Percentiles rank a stretch among this genome's conserved stretches.
Evolutionary conservation across 2,113 vertebrate genomes (phyloP).

Genomic region (Dasyprocta punctata): DNA sequence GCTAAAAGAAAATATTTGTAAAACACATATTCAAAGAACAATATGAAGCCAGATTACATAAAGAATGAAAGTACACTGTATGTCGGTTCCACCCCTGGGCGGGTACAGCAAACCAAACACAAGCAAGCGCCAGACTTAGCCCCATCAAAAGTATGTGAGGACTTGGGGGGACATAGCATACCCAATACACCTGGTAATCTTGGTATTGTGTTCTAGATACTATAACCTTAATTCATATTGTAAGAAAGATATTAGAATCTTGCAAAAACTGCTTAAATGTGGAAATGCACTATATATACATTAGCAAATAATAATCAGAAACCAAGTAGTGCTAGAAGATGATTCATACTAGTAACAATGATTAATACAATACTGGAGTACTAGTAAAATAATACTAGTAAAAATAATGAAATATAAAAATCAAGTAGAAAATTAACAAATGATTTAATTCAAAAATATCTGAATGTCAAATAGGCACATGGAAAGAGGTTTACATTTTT

Average conservation of each 20-base stretch:
- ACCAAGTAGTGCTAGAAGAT: background rate
- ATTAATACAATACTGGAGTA: background rate
- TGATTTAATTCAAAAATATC: background rate
- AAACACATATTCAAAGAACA: background rate
- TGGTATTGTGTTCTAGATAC: background rate
- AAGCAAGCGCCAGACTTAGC: no score
- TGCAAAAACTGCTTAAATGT: background rate
- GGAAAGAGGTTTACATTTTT: background rate
- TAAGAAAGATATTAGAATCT: background rate
- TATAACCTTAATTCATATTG: background rate
- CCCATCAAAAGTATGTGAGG: no score
- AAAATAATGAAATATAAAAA: background rate
- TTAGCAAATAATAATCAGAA: background rate
- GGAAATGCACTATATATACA: background rate
- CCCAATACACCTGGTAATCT: no score
- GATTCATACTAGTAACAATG: background rate
- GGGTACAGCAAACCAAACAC: no score
- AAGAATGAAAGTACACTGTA: no score
- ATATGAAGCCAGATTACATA: background rate
- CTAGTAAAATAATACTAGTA: background rate
- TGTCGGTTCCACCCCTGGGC: no score
- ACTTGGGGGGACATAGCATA: no score
- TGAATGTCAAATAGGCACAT: background rate
- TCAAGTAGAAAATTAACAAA: background rate
- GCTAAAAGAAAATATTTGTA: background rate